A percentile compares a stretch with the other conserved stretches of the same genome.
Evolutionary conservation across 2,888 invertebrate species (phyloP).

Genomic region (Lycia hirtaria): DNA sequence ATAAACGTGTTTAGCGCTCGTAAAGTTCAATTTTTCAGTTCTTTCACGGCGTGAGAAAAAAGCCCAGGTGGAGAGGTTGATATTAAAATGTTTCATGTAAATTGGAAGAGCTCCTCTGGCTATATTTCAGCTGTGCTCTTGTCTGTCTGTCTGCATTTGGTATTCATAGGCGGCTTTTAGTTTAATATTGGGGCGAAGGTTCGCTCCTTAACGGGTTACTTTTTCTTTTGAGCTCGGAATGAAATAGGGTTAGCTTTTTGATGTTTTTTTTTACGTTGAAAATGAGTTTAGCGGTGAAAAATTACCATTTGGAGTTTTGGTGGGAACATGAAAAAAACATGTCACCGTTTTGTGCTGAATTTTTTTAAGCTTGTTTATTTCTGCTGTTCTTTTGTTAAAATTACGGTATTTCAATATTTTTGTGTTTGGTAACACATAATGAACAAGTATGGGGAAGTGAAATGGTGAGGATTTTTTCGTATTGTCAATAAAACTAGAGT

Average conservation of each 20-base stretch:
- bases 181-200: constrained; percentile 67
- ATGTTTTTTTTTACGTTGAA: constrained; percentile 1
- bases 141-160: constrained; percentile 77
- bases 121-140: constrained; percentile 66
- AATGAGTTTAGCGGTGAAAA: neutral
- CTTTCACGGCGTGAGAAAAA: constrained; percentile 80
- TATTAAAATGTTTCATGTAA: constrained; percentile 86
- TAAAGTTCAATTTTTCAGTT: constrained; percentile 66
- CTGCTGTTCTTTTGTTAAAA: no score
- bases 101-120: constrained; percentile 75
- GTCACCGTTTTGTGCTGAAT: no score
- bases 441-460: no score
- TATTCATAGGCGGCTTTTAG: constrained; percentile 79
- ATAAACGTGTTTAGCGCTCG: constrained; percentile 60
- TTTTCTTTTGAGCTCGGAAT: constrained; percentile 37
- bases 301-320: no score
- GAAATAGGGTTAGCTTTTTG: constrained; percentile 26
- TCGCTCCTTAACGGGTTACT: constrained; percentile 43
- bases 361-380: no score
- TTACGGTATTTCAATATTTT: no score
- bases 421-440: no score
- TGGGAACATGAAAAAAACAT: no score
- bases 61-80: constrained; percentile 74
- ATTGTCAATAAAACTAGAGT: no score
- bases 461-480: no score